phyloP scores from a whole-genome alignment of 2,888 invertebrate genomes.

The Agelastica alni region DNA sequence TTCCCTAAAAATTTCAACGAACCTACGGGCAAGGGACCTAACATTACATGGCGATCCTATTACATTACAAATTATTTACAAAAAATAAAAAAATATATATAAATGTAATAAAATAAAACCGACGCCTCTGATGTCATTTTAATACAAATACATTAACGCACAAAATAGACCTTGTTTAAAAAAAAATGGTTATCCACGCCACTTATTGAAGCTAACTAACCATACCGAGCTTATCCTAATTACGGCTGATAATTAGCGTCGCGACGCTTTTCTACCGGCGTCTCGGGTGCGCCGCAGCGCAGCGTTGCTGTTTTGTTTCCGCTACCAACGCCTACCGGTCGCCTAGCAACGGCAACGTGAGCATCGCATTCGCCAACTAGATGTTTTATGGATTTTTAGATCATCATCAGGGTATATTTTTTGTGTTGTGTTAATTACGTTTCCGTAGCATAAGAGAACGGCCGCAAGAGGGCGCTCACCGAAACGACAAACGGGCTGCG shows the following conservation, averaged over 20 bases:
- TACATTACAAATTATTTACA: too few relatives aligned
- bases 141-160: too few relatives aligned
- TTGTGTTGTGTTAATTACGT: conserved; percentile 30
- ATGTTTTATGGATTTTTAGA: conserved; percentile 49
- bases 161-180: too few relatives aligned
- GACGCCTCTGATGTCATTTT: too few relatives aligned
- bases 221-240: conserved; percentile 57
- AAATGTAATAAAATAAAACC: too few relatives aligned
- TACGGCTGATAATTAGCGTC: conserved; percentile 56
- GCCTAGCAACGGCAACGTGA: conserved; percentile 42
- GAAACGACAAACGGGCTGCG: neutral
- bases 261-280: conserved; percentile 36
- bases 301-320: conserved; percentile 50
- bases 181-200: conserved; percentile 3
- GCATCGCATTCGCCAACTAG: conserved; percentile 41
- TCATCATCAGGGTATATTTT: conserved; percentile 31
- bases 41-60: too few relatives aligned
- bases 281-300: conserved; percentile 31
- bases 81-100: too few relatives aligned
- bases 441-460: conserved; percentile 4
- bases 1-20: too few relatives aligned
- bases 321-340: conserved; percentile 43
- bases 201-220: conserved; percentile 49
- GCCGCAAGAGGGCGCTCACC: conserved; percentile 6
- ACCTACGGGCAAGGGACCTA: too few relatives aligned